These are phyloP conservation scores for Tetramorium simillimum DNA, from an alignment of 1,140 invertebrate genomes.

Conservation along the genomic window DNA sequence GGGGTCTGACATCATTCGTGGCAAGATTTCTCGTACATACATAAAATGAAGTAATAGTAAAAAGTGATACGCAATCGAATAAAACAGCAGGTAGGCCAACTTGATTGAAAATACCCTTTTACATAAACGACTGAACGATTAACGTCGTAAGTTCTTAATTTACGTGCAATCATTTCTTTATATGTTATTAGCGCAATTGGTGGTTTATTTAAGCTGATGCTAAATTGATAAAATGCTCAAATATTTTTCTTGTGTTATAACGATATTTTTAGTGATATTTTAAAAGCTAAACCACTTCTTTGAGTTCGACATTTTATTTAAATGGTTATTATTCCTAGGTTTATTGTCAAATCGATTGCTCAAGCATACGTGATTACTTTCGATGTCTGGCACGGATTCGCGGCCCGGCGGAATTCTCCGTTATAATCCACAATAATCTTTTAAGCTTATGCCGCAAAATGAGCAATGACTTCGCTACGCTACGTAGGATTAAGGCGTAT, in stretches of 20 bases:
- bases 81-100: not conserved
- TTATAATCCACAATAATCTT: conserved; percentile 16
- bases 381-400: not conserved
- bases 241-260: not conserved
- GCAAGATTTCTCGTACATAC: not conserved
- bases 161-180: not conserved
- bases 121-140: not conserved
- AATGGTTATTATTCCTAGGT: not conserved
- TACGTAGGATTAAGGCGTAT: conserved; percentile 30
- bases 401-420: not conserved
- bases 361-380: not conserved
- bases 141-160: not conserved
- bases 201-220: not conserved
- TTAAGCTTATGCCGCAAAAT: conserved; percentile 3
- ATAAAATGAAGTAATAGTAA: conserved; percentile 19
- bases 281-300: not conserved
- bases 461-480: not conserved
- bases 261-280: too few relatives aligned
- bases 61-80: not conserved
- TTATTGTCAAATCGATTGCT: not conserved
- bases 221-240: not conserved
- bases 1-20: not conserved
- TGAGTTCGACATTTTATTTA: not conserved
- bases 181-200: not conserved
- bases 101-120: not conserved